Conservation (phyloP, 2,113 vertebrate species). For the Amphiprion ocellaris region DNA sequence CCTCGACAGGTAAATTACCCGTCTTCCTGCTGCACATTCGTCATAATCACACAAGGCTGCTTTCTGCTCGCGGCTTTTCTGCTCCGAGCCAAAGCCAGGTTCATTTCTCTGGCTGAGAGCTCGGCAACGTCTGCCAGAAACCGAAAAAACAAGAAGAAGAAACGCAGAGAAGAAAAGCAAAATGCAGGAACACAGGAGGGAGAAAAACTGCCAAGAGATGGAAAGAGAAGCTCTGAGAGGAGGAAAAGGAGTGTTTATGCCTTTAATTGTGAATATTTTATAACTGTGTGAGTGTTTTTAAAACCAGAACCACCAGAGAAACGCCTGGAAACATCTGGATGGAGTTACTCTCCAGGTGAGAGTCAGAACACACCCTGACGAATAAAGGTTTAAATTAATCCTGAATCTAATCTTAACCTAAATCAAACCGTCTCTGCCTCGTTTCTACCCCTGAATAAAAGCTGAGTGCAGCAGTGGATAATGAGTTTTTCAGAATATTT, state of each 20-base stretch:
- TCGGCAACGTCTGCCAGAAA: slow-evolving; percentile 59
- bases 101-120: slow-evolving; percentile 66
- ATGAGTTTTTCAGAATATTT: no score
- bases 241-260: not conserved
- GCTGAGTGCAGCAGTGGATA: no score
- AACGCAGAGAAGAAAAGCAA: slow-evolving; percentile 11
- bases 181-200: slow-evolving; percentile 29
- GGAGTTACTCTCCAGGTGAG: slow-evolving; percentile 22
- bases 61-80: slow-evolving; percentile 46
- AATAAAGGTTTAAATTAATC: slow-evolving; percentile 1
- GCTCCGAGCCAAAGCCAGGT: slow-evolving; percentile 45
- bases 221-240: slow-evolving; percentile 9
- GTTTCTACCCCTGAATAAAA: no score
- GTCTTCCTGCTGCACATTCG: slow-evolving; percentile 58
- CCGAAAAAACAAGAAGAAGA: slow-evolving; percentile 26
- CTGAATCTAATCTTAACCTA: slow-evolving; percentile 6
- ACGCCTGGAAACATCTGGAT: slow-evolving; percentile 31
- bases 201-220: slow-evolving; percentile 20
- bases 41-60: slow-evolving; percentile 65
- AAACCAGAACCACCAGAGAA: not conserved
- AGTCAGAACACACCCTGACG: not conserved
- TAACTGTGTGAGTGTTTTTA: not conserved
- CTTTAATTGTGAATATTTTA: slow-evolving; percentile 33
- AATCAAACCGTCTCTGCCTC: not conserved
- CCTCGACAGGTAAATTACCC: slow-evolving; percentile 75